Conservation (phyloP, 2,113 vertebrate species). For the Cavia aperea region DNA sequence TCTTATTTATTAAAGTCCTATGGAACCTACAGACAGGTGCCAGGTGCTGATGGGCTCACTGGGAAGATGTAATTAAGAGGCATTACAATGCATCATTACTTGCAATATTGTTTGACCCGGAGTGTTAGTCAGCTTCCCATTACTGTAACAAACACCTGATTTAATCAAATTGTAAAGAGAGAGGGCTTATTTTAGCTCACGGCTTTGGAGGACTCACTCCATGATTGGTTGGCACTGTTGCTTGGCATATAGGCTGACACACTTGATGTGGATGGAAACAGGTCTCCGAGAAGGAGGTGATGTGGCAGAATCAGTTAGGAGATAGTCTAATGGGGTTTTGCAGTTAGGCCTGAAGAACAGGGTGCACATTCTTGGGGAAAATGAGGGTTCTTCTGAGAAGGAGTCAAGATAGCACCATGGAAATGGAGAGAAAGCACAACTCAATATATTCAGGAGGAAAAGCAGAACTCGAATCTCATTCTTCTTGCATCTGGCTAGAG, state of each 20-base stretch:
- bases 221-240: not conserved
- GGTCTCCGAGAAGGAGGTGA: not conserved
- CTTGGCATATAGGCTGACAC: not conserved
- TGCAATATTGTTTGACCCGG: not conserved
- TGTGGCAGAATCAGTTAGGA: not conserved
- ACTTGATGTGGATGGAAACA: not conserved
- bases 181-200: not conserved
- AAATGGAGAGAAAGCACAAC: not conserved
- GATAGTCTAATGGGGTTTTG: not conserved
- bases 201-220: not conserved
- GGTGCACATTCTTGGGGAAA: not conserved
- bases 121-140: not conserved
- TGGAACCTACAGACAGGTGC: not conserved
- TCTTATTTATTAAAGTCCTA: slow-evolving; percentile 31
- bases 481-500: not conserved
- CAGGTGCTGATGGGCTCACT: not conserved
- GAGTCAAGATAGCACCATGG: not conserved
- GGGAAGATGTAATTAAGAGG: not conserved
- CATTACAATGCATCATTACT: not conserved
- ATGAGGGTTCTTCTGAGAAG: not conserved
- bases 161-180: not conserved
- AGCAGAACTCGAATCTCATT: not conserved
- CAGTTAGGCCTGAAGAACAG: not conserved
- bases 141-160: not conserved
- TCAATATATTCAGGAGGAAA: not conserved